Base-by-base conservation (phyloP, 2,888 invertebrate species). In the Strigamia maritima region DNA sequence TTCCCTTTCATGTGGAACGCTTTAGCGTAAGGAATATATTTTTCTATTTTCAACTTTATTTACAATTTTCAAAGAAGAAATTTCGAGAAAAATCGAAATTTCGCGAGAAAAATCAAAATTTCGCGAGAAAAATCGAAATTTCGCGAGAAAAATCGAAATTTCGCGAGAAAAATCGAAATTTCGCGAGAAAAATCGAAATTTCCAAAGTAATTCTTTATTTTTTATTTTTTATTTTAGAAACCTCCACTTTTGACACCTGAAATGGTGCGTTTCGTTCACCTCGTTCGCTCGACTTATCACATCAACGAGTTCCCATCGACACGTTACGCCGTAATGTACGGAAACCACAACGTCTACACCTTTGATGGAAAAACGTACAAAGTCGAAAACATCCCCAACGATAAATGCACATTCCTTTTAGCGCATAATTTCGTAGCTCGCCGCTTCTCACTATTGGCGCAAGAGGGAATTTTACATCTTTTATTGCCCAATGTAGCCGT, bases 361-460 rank as follows among this genome's bases (percentile, higher is more conserved):
- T 77, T 77, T 16, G 77, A 77, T 10, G 77, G 77, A 22, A 1
- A 40, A 0, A n/a, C 28, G 24, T 77, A 77, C 54, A 0, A 22
- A 28, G 4, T 49, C 49, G 0, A 4, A 2, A 19, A 26, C 22
- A 4, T 77, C 49, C 49, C 77, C 16, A 26, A 77, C 49, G 8
- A 49, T 4, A 26, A 77, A 10, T 77, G 77, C 54, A 26, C 16
- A 1, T 77, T 24, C 16, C n/a, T 77, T 1, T 28, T 77, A 16
- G 54, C 77, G 3, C 77, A 77, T 12, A 44, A 77, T 26, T 77
- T 77, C n/a, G 77, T 77, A 0, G 38, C 44, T 44, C 40, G 77
- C 12, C 10, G 24, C 7, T 77, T 44, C 26, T 44, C 77, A 4
- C 8, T 77, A 0, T n/a, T 77, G 2, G 40, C 8, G 14, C 28